phyloP scores from a whole-genome alignment of 2,113 vertebrate genomes.

The Canis aureus region DNA sequence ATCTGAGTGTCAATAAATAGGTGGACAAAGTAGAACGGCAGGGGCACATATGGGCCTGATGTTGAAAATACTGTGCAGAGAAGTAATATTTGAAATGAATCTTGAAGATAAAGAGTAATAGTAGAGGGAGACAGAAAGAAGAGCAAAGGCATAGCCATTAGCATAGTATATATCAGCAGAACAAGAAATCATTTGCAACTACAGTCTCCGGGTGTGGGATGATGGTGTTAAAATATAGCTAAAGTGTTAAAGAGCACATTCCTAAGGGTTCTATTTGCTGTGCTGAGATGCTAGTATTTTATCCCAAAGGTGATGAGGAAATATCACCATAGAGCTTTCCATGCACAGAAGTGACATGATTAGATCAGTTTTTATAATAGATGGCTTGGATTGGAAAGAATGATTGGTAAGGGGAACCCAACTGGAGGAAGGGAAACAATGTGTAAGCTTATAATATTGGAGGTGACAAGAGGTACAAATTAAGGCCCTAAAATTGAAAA shows the following conservation, averaged over 20 bases:
- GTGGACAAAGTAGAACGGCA: not conserved
- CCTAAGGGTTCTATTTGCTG: not conserved
- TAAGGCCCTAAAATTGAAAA: not conserved
- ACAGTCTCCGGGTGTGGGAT: accelerated
- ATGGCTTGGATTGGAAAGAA: not conserved
- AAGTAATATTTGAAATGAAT: not conserved
- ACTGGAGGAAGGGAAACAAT: not conserved
- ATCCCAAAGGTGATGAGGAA: not conserved
- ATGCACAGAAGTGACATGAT: not conserved
- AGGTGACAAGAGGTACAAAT: not conserved
- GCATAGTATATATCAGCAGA: not conserved
- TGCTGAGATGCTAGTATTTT: not conserved
- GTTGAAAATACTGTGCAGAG: not conserved
- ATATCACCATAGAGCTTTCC: not conserved
- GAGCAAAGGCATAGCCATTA: not conserved
- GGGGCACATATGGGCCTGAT: not conserved
- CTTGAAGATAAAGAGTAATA: not conserved
- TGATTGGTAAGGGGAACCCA: not conserved
- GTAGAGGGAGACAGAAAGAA: not conserved
- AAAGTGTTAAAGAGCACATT: not conserved
- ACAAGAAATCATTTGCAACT: not conserved
- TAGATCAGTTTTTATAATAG: not conserved
- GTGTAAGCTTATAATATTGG: not conserved
- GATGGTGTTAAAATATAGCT: not conserved
- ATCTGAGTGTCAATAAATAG: not conserved